Percentiles rank a stretch among this genome's conserved stretches.
phyloP scores from a whole-genome alignment of 2,888 invertebrate genomes.

The Dermolepida albohirtum region DNA sequence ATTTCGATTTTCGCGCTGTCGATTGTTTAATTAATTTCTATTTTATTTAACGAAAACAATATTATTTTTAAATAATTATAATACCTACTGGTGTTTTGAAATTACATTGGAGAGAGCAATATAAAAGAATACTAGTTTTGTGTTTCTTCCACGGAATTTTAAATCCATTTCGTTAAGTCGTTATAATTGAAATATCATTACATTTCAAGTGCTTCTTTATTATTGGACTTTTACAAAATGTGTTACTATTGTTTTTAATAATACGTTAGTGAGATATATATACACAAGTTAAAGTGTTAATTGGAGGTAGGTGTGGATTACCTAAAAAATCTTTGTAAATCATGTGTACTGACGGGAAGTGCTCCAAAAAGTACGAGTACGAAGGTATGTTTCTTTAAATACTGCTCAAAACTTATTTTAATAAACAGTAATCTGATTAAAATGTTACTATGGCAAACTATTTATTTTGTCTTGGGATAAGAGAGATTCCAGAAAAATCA shows the following conservation, averaged over 20 bases:
- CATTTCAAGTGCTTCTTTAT: not conserved
- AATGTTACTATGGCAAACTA: too few species aligned
- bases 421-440: too few species aligned
- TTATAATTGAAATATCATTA: too few species aligned
- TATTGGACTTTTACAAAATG: not conserved
- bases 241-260: slow-evolving; percentile 1
- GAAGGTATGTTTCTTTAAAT: slow-evolving; percentile 33
- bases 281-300: slow-evolving; percentile 20
- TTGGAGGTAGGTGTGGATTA: slow-evolving; percentile 21
- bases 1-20: not conserved
- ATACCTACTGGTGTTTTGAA: too few species aligned
- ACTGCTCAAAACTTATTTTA: not conserved
- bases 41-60: not conserved
- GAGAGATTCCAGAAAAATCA: too few species aligned
- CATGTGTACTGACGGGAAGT: slow-evolving; percentile 35
- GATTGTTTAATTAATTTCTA: not conserved
- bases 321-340: not conserved
- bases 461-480: too few species aligned
- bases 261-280: not conserved
- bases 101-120: too few species aligned
- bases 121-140: too few species aligned
- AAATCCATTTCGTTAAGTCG: too few species aligned
- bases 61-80: too few species aligned
- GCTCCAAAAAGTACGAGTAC: slow-evolving; percentile 32
- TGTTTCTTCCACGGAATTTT: too few species aligned